Conservation (phyloP, 1,140 invertebrate species). For the Eupristina koningsbergeri region DNA sequence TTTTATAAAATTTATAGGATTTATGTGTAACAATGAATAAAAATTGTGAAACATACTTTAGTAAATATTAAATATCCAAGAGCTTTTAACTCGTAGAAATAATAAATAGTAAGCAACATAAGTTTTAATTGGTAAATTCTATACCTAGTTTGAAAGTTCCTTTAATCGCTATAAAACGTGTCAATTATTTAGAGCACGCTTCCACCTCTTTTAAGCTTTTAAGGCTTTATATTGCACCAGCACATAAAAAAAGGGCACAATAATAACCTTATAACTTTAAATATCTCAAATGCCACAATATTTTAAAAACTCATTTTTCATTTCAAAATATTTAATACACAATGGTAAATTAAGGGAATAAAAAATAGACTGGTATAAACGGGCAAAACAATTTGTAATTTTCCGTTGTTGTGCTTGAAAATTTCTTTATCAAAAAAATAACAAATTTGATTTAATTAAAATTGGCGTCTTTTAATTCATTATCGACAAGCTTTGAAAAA, state of each 20-base stretch:
- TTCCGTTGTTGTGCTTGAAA: neutral
- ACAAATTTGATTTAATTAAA: neutral
- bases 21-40: neutral
- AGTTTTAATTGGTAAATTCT: constrained; percentile 14
- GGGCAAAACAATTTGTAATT: too few relatives aligned
- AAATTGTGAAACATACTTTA: neutral
- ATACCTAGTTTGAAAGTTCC: neutral
- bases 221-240: constrained; percentile 4
- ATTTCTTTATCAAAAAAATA: neutral
- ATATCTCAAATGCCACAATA: constrained; percentile 10
- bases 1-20: neutral
- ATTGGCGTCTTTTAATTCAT: neutral
- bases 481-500: neutral
- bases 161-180: constrained; percentile 1
- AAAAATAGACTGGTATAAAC: neutral
- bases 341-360: neutral
- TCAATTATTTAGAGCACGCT: constrained; percentile 37
- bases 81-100: constrained; percentile 1
- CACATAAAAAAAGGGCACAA: constrained; percentile 13
- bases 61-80: neutral
- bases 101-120: neutral
- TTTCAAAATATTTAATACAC: neutral
- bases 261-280: constrained; percentile 25
- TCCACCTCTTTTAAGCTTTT: constrained; percentile 28
- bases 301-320: constrained; percentile 16